Base-by-base conservation (phyloP, 2,113 vertebrate genomes). In the Etheostoma cragini region DNA sequence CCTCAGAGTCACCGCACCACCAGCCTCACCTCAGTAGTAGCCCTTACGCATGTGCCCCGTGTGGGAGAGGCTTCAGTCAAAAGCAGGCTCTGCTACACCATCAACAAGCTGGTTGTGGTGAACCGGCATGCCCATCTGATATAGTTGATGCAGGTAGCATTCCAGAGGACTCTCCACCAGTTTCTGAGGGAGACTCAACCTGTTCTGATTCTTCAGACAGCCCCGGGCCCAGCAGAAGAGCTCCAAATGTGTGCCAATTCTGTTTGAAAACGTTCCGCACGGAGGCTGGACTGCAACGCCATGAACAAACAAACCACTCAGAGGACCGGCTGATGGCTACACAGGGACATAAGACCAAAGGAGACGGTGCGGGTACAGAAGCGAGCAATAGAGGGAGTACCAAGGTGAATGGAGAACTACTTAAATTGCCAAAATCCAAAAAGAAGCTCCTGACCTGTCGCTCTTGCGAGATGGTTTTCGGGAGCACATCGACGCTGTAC, bases 401-500 rank as follows among this genome's bases (percentile, higher is more conserved):
- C 17, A 57, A 19, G 8, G 17, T 61, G 15, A 62, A 60, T 16
- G 19, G 47, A 65, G 46, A 70, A 22, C 21, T 24, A 16, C 38
- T 50, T n/a, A 45, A 56, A 67, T 65, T 10, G 10, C 10, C 15
- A 8, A 82, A 77, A 49, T 45, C 81, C 56, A 79, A 88, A 65
- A 76, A 46, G 0, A 82, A 85, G 45, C 35, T 66, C 15, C 81
- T 95, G 26, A 86, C 45, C 10, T 95, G 94, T 62, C 92, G 93
- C 33, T 95, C 94, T 2, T 95, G 95, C 15, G 93, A 94, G 62
- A 86, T 87, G 90, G 89, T 94, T 19, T 95, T 95, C 72, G 86
- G 68, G 19, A 90, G 76, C 78, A 94, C 89, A 0, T 84, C 94
- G 0, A 82, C 83, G 42, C 88, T 95, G 1, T 88, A 90, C 24